Conservation (phyloP, 2,113 vertebrate genomes). For the Hippocampus barbouri region DNA sequence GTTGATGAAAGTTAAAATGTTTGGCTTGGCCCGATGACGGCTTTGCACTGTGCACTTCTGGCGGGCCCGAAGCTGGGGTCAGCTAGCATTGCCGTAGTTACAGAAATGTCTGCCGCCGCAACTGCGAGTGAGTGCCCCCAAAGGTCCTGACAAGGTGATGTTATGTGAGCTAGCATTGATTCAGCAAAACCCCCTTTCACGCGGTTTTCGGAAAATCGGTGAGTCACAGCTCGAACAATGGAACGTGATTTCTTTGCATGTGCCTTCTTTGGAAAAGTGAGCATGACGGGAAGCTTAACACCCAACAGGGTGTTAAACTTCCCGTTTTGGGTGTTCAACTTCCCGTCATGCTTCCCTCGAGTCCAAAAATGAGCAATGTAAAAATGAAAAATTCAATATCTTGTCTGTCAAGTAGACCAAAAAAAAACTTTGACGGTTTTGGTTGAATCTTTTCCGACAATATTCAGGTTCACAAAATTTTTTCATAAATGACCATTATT, state of each 20-base stretch:
- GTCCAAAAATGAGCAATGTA: too few species aligned
- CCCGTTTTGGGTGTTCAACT: too few species aligned
- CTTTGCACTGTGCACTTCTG: slow-evolving; percentile 42
- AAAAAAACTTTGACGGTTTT: not conserved
- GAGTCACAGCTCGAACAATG: not conserved
- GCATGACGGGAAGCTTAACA: too few species aligned
- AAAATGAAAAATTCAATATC: too few species aligned
- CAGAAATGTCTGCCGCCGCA: slow-evolving; percentile 41
- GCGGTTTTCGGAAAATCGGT: not conserved
- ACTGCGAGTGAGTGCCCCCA: not conserved
- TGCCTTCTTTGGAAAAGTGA: too few species aligned
- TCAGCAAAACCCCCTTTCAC: not conserved
- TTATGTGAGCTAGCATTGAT: too few species aligned
- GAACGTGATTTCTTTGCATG: not conserved
- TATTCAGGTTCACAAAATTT: too few species aligned
- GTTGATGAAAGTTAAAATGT: slow-evolving; percentile 61
- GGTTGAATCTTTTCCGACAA: too few species aligned
- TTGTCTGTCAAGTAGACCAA: not conserved
- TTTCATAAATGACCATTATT: too few species aligned
- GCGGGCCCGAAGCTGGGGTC: slow-evolving; percentile 49
- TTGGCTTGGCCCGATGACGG: slow-evolving; percentile 59
- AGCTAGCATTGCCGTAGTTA: slow-evolving; percentile 59
- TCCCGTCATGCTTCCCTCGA: too few species aligned
- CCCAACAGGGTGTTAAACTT: too few species aligned
- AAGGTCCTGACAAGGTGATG: not conserved